Base-by-base conservation (phyloP, 37 sponge, comb jelly and placozoan genomes). In the Halichondria panicea region DNA sequence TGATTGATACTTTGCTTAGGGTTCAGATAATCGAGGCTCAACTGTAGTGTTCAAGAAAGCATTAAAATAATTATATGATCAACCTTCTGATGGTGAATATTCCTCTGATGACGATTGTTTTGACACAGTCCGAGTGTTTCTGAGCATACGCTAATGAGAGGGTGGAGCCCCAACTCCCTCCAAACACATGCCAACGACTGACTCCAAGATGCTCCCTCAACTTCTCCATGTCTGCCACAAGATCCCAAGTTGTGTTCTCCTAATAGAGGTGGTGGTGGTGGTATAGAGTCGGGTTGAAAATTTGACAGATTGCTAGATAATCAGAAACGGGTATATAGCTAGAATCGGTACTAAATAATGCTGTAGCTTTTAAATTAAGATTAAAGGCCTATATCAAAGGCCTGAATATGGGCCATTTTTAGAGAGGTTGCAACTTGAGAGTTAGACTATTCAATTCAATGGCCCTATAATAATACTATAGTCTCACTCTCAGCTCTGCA, bases 101-200 rank as follows among this genome's bases (percentile, higher is more conserved):
- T 0, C 89, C 89, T 27, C 83, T 71, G 19, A 88, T 40, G 15
- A 88, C 46, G 7, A 88, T 55, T 7, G 89, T 79, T 69, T 77
- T 82, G 31, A 88, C 89, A 18, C 38, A 15, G 30, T 82, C 83
- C 0, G 89, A 72, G 59, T 88, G 78, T 9, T 57, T 73, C 44
- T 62, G 40, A 37, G 89, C 77, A 44, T 88, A 88, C 42, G 59
- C 38, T 1, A 88, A 66, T 12, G 89, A 58, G 2, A 88, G 89
- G 28, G 89, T 88, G 34, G 89, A 82, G 21, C 89, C 89, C 89
- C 89, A 88, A 60, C 89, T 88, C 18, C 89, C 89, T 21, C 89
- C 89, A 77, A 82, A 76, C 74, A 88, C 72, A 36, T 77, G 64
- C 89, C 89, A 88, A 60, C 70, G 44, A 9, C 62, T 70, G 33